Evolutionary conservation across 2,888 invertebrate species (phyloP).

Genomic region (Tanypteryx hageni): DNA sequence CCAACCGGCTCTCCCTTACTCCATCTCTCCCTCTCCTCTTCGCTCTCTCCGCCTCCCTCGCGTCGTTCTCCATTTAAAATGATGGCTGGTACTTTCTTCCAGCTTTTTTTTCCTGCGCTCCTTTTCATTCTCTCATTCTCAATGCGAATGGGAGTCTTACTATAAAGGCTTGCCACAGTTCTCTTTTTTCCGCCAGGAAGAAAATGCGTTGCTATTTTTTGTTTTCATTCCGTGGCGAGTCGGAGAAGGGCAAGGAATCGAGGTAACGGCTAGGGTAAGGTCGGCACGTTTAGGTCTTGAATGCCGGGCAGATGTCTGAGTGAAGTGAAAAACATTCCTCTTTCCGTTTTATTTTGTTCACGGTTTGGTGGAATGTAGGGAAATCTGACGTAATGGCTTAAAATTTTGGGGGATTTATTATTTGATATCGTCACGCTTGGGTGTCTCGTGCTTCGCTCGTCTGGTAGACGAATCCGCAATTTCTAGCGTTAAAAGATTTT

Average conservation of each 20-base stretch:
- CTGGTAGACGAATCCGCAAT: no score
- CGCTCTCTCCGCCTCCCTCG: neutral
- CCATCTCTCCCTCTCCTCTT: no score
- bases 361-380: no score
- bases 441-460: no score
- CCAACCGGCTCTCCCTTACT: neutral
- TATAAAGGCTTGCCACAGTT: neutral
- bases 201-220: neutral
- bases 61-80: conserved; percentile 29
- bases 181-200: neutral
- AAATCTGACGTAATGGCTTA: no score
- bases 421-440: no score
- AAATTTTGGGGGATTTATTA: neutral
- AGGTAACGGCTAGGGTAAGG: neutral
- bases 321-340: neutral
- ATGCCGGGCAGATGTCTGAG: neutral
- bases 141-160: neutral
- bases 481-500: no score
- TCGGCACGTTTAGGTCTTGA: neutral
- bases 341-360: neutral
- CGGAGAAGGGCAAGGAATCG: neutral
- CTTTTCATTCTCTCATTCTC: conserved; percentile 32
- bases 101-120: neutral
- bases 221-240: neutral
- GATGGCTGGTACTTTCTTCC: conserved; percentile 27